These are phyloP conservation scores for Taphrorychus bicolor DNA, from an alignment of 2,888 invertebrate genomes.

Conservation along the genomic window DNA sequence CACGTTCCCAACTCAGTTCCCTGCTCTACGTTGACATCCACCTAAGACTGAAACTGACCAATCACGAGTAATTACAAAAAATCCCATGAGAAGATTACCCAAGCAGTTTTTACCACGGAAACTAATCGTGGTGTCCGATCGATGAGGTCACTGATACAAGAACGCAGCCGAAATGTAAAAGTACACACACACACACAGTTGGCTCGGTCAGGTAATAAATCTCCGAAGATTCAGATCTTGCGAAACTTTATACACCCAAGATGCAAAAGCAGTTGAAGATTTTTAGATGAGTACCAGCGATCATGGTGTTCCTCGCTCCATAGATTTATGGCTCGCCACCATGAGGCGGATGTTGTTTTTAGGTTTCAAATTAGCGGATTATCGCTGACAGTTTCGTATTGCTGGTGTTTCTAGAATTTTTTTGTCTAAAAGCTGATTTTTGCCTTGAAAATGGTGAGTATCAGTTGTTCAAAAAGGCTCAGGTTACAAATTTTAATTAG, in stretches of 20 bases:
- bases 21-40: too few species aligned
- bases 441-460: too few species aligned
- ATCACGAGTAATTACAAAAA: too few species aligned
- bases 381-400: background rate
- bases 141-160: background rate
- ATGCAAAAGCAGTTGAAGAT: slow-evolving; percentile 40
- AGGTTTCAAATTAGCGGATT: slow-evolving; percentile 18
- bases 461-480: background rate
- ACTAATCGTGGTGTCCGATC: too few species aligned
- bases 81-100: too few species aligned
- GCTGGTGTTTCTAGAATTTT: background rate
- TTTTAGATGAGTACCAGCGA: slow-evolving; percentile 38
- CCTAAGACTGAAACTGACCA: too few species aligned
- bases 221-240: slow-evolving; percentile 38
- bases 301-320: slow-evolving; percentile 34
- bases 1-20: too few species aligned
- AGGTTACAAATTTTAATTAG: too few species aligned
- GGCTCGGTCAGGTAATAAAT: slow-evolving; percentile 28
- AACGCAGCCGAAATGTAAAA: slow-evolving; percentile 26
- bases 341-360: slow-evolving; percentile 27
- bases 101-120: background rate
- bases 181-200: slow-evolving; percentile 24
- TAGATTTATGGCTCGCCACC: slow-evolving; percentile 36
- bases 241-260: slow-evolving; percentile 41
- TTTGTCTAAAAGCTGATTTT: too few species aligned